These are phyloP conservation scores for Nipponacmea schrenckii DNA, from an alignment of 2,888 invertebrate genomes.

Conservation along the genomic window DNA sequence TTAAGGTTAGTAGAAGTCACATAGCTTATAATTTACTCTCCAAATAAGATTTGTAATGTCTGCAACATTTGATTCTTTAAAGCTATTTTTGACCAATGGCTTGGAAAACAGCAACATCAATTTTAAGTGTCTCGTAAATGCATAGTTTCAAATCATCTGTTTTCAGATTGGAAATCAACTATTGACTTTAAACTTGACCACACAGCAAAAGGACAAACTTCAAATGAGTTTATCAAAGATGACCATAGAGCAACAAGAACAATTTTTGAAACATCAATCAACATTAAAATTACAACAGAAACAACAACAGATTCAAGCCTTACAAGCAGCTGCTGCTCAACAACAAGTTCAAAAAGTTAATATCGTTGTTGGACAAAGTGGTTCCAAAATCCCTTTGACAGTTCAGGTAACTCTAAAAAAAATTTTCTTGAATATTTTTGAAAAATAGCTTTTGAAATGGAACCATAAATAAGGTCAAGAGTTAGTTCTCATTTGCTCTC, in stretches of 20 bases:
- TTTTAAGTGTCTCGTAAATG: too few species aligned
- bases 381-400: constrained; percentile 12
- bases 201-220: constrained; percentile 56
- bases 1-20: constrained; percentile 40
- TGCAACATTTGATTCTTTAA: too few species aligned
- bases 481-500: too few species aligned
- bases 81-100: too few species aligned
- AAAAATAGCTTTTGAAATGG: too few species aligned
- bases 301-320: constrained; percentile 38
- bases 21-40: not conserved
- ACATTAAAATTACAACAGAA: constrained; percentile 39
- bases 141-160: not conserved
- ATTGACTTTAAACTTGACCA: constrained; percentile 57
- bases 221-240: constrained; percentile 51
- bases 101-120: too few species aligned
- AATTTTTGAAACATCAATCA: constrained; percentile 56
- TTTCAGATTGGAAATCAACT: constrained; percentile 68
- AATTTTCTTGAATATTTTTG: too few species aligned
- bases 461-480: too few species aligned
- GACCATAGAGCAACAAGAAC: constrained; percentile 61
- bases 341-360: constrained; percentile 33
- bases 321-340: not conserved
- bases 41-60: too few species aligned
- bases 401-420: not conserved
- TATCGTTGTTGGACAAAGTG: not conserved